Evolutionary conservation across 2,888 invertebrate genomes (phyloP), one percentile per base, ranked within the genome.

Genomic region (Ophion slaviceki): DNA sequence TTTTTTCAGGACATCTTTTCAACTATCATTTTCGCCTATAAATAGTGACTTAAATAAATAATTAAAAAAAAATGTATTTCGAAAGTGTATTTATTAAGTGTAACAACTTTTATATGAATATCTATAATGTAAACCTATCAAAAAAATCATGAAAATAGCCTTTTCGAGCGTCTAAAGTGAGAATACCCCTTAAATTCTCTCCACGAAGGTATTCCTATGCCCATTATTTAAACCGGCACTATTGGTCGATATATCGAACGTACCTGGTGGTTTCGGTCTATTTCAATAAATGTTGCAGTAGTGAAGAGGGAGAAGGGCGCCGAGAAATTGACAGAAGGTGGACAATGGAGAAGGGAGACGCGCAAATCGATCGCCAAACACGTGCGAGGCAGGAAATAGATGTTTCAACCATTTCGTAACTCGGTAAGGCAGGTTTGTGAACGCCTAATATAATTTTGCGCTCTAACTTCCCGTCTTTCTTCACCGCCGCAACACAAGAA

Each of bases 361-460:
- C 84, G 84, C 82, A 78, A 85, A 87, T 87, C 85, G 76, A 87
- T 86, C 83, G 80, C 74, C 78, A 82, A 85, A 86, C 87, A 88
- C 89, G 87, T 86, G 87, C 87, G 85, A 85, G 70, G 78, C 83
- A 85, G 87, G 87, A 89, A 87, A 87, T 72, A 70, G 53, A 68
- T 75, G 72, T 53, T n/a, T 78, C 66, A 80, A 78, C 47, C 66
- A 72, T 76, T 77, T 76, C 88, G 80, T 84, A 86, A 87, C 77
- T 77, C 78, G 57, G 84, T 89, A 86, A 59, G 88, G 88, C 87
- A 88, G 91, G 90, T 90, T 90, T 89, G 88, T 88, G 86, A 87
- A 89, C 88, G 80, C 32, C 59, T 77, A 70, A 81, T 83, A 87
- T 66, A 86, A 84, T 87, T 83, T 83, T 80, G 36, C 76, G 67